A percentile compares a stretch with the other conserved stretches of the same genome.
Conservation (phyloP, 2,797 vertebrate species). For the Anabas testudineus region DNA sequence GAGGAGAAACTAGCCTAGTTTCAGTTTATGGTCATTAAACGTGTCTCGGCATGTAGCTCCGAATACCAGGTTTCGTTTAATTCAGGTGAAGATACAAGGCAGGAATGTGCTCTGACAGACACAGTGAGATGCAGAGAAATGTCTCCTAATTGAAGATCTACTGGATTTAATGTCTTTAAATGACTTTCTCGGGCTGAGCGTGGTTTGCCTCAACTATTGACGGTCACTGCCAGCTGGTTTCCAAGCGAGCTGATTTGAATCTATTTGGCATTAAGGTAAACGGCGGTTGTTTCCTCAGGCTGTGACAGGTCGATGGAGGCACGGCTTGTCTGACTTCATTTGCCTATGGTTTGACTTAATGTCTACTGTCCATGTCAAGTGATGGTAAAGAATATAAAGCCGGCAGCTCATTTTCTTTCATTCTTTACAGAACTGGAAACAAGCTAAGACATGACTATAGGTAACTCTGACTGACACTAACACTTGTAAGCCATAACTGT, state of each 20-base stretch:
- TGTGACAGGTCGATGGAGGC: background rate
- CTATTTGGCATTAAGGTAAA: slow-evolving; percentile 32
- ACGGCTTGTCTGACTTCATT: slow-evolving; percentile 22
- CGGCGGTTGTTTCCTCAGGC: slow-evolving; percentile 11
- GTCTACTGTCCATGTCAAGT: slow-evolving; percentile 18
- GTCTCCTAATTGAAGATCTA: slow-evolving; percentile 31
- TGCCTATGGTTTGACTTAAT: slow-evolving; percentile 56
- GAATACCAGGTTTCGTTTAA: slow-evolving; percentile 69
- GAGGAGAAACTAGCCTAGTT: slow-evolving; percentile 70
- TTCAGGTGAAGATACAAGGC: slow-evolving; percentile 57
- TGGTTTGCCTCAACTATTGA: slow-evolving; percentile 24
- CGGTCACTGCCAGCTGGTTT: slow-evolving; percentile 21
- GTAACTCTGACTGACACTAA: slow-evolving; percentile 33
- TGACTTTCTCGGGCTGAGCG: slow-evolving; percentile 22
- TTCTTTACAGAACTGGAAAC: slow-evolving; percentile 35
- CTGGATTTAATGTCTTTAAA: slow-evolving; percentile 50
- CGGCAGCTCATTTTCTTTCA: slow-evolving; percentile 24
- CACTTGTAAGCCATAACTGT: slow-evolving; percentile 37
- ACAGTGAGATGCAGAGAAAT: slow-evolving; percentile 16
- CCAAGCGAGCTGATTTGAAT: slow-evolving; percentile 63
- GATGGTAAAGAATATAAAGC: slow-evolving; percentile 17
- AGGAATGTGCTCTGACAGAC: slow-evolving; percentile 64
- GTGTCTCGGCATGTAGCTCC: slow-evolving; percentile 74
- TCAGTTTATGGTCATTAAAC: slow-evolving; percentile 72
- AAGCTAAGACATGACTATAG: slow-evolving; percentile 63